Base-by-base conservation (phyloP, 2,113 vertebrate genomes). In the Leucosticte australis region DNA sequence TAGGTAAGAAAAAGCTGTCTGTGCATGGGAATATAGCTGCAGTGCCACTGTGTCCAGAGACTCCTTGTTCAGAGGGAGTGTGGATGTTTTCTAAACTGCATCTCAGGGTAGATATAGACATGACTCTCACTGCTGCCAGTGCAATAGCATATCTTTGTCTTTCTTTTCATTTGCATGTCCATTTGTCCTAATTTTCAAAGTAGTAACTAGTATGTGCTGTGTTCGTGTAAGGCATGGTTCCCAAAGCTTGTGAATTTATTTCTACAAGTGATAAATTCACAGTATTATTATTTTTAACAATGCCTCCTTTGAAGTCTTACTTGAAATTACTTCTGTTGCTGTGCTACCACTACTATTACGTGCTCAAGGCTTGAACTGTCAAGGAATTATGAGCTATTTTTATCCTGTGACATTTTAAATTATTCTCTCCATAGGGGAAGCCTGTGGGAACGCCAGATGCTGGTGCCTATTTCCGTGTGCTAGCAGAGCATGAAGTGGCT, bases 401-500 rank as follows among this genome's bases (percentile, higher is more conserved):
- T 96, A 94, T 78, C 62, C 74, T 86, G 71, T 97, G 95, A 96
- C 92, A 97, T 96, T 98, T 96, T 79, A 95, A 98, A 98, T 96
- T 93, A 92, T 93, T 98, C 90, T 98, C 95, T 92, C 97, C 79
- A 26, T 86, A 99, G 99, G 99, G 99, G 42, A 99, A 99, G 96
- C 99, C 99, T 24, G 99, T 99, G 74, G 99, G 99, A 92, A 99
- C 99, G 18, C 99, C 99, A 50, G 98, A 99, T 96, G 98, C 99
- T 5, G 98, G 99, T 10, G 98, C 99, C 15, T 99, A 98, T 97
- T 99, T 99, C 98, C 99, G 98, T 22, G 98, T 99, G 82, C 96
- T 99, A 63, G 98, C 99, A 7, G 99, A 99, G 96, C 98, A 99
- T 82, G 98, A 98, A 63, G 98, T 98, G 16, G 96, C 98, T 64